Conservation (phyloP, 53 echinoderm and acorn worm species). For the Astropecten irregularis region DNA sequence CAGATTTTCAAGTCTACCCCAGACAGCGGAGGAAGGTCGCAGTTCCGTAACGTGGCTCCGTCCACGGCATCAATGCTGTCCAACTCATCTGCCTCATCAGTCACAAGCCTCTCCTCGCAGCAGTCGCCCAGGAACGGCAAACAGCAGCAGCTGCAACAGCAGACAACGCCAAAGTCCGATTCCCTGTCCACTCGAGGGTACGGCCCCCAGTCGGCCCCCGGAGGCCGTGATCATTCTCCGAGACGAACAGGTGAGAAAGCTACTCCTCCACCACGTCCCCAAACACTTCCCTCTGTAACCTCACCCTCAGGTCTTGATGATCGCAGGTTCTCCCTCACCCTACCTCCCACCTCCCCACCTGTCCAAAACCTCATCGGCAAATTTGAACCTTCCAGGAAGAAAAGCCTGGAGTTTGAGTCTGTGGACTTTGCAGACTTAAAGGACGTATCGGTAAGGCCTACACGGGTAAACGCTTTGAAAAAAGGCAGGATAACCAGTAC, state of each 20-base stretch:
- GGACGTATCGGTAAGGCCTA: background rate
- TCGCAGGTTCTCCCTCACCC: background rate
- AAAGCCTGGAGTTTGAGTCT: background rate
- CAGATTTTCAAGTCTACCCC: conserved; percentile 95
- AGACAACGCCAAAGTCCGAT: conserved; percentile 24
- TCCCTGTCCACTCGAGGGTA: conserved; percentile 6
- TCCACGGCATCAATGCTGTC: conserved; percentile 56
- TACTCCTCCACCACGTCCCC: conserved; percentile 17
- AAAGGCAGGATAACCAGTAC: background rate
- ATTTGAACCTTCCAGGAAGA: background rate
- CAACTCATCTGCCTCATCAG: conserved; percentile 79
- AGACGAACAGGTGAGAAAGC: conserved; percentile 86
- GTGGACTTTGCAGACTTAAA: background rate
- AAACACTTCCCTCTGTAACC: background rate
- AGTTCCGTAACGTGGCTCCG: conserved; percentile 57
- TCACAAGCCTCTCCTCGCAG: conserved; percentile 69
- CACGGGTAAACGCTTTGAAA: background rate
- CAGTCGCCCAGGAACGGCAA: conserved; percentile 75
- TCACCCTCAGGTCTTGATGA: background rate
- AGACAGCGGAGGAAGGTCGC: conserved; percentile 64
- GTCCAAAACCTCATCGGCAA: conserved; percentile 9
- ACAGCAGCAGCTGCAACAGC: conserved; percentile 38
- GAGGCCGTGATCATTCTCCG: conserved; percentile 78
- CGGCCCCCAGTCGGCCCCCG: conserved; percentile 39
- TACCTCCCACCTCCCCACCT: conserved; percentile 31